phyloP scores from a whole-genome alignment of 2,113 vertebrate genomes.

The Ciconia boyciana region DNA sequence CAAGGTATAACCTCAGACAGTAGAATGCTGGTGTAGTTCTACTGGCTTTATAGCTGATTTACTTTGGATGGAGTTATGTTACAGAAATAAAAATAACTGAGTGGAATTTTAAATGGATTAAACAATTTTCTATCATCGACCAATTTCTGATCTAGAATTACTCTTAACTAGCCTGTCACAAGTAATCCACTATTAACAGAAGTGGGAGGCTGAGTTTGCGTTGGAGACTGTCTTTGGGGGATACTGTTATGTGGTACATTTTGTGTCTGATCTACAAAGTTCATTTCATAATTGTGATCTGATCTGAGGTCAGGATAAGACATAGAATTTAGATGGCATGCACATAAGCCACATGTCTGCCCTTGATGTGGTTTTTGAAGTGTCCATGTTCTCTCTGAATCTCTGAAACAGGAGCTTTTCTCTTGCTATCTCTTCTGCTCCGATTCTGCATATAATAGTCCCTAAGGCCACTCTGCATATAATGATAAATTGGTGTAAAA shows the following conservation, averaged over 20 bases:
- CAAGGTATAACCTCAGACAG: background rate
- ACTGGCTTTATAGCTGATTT: background rate
- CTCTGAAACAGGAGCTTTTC: background rate
- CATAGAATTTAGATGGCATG: background rate
- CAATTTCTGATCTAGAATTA: background rate
- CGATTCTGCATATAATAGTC: background rate
- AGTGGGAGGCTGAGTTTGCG: background rate
- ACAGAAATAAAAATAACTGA: background rate
- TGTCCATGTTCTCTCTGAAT: background rate
- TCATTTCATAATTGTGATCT: background rate
- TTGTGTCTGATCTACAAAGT: background rate
- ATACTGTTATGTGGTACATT: background rate
- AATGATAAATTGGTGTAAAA: fast-evolving
- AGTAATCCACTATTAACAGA: background rate
- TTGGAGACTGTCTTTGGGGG: background rate
- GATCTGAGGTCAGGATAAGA: background rate
- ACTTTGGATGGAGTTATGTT: background rate
- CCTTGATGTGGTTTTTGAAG: background rate
- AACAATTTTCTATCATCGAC: background rate
- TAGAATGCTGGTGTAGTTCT: background rate
- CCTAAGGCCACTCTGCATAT: background rate
- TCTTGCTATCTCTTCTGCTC: background rate
- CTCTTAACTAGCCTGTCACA: background rate
- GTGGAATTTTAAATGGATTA: background rate
- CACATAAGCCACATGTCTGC: background rate